Evolutionary conservation across 1,140 invertebrate species (phyloP).

Genomic region (Drosophila subobscura): DNA sequence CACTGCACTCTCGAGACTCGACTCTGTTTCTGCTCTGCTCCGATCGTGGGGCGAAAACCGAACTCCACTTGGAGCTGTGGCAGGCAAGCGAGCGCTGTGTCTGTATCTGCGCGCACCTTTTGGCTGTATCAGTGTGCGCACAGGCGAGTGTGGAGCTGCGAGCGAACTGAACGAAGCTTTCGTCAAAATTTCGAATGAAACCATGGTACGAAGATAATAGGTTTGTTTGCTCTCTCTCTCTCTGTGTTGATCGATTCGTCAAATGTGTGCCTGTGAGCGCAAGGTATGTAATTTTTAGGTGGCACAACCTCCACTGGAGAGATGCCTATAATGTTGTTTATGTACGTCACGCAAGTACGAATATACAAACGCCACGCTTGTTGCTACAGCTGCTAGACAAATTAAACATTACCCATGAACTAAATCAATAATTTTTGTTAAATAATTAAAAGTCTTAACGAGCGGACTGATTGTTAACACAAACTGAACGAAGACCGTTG

Average conservation of each 20-base stretch:
- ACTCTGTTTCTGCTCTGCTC: slow-evolving; percentile 34
- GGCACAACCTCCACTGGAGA: too few species aligned
- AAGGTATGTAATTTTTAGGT: too few species aligned
- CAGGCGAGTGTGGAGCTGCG: slow-evolving; percentile 37
- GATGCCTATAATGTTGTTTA: too few species aligned
- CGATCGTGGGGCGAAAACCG: slow-evolving; percentile 19
- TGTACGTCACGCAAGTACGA: too few species aligned
- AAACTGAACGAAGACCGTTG: slow-evolving; percentile 7
- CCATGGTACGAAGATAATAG: too few species aligned
- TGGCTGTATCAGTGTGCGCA: slow-evolving; percentile 18
- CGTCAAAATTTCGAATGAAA: too few species aligned
- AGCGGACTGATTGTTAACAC: slow-evolving; percentile 2
- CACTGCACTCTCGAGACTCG: slow-evolving; percentile 44
- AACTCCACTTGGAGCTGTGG: slow-evolving; percentile 57
- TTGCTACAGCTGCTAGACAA: too few species aligned
- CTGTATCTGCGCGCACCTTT: slow-evolving; percentile 34
- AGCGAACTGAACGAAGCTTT: slow-evolving; percentile 6
- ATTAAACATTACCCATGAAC: too few species aligned
- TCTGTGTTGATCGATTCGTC: too few species aligned
- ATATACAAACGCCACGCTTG: too few species aligned
- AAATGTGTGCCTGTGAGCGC: too few species aligned
- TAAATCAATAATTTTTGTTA: slow-evolving; percentile 1
- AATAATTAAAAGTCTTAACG: slow-evolving; percentile 6
- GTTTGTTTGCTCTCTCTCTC: too few species aligned
- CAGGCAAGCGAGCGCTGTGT: slow-evolving; percentile 17